Evolutionary conservation across 2,113 vertebrate species (phyloP).

Genomic region (Saccopteryx bilineata): DNA sequence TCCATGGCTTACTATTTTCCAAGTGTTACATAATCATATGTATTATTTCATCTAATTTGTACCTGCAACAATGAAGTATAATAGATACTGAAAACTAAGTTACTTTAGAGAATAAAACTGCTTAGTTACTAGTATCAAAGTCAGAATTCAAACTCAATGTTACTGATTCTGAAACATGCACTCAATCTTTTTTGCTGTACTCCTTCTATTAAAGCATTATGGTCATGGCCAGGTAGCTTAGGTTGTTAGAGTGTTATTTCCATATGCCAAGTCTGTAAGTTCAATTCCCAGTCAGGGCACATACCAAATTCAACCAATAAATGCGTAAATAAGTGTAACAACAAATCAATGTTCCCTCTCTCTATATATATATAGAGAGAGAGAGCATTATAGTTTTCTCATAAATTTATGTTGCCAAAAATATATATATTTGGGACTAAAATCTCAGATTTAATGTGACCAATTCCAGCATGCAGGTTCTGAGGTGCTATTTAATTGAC

Average conservation of each 20-base stretch:
- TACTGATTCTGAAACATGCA: background rate
- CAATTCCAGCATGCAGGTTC: background rate
- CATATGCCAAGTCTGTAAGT: too few relatives aligned
- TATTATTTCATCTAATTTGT: constrained; percentile 4
- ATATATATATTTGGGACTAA: background rate
- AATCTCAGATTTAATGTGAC: background rate
- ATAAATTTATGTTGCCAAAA: background rate
- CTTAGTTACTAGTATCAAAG: background rate
- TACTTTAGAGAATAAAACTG: background rate
- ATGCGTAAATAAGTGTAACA: too few relatives aligned
- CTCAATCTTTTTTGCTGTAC: constrained; percentile 34
- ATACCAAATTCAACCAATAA: too few relatives aligned
- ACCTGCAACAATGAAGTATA: background rate
- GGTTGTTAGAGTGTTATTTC: too few relatives aligned
- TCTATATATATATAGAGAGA: too few relatives aligned
- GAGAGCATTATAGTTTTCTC: background rate
- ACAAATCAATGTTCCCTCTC: too few relatives aligned
- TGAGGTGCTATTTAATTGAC: background rate
- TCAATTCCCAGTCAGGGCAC: too few relatives aligned
- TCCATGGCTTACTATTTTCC: background rate
- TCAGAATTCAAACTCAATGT: constrained; percentile 34
- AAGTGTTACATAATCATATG: background rate
- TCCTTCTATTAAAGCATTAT: background rate
- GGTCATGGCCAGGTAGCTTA: background rate
- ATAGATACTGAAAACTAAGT: background rate